These are phyloP conservation scores for Acanthurus leucopareius DNA, from an alignment of 2,797 vertebrate species.

Conservation along the genomic window DNA sequence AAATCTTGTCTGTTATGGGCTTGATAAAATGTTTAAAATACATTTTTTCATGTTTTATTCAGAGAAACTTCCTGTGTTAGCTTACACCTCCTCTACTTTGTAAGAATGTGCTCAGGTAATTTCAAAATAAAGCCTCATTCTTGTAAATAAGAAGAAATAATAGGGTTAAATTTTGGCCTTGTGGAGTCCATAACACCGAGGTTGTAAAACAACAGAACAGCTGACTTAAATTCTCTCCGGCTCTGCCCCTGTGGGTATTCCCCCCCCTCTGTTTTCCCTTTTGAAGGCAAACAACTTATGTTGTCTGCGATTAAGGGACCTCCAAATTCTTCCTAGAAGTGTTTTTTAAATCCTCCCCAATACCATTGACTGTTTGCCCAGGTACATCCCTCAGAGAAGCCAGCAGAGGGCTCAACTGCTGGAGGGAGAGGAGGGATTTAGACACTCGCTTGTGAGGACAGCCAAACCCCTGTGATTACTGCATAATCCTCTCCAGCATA, in stretches of 20 bases:
- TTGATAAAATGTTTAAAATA: not conserved
- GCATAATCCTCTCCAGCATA: slow-evolving; percentile 81
- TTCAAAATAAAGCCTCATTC: not conserved
- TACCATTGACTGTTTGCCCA: slow-evolving; percentile 47
- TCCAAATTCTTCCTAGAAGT: slow-evolving; percentile 53
- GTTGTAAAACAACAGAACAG: not conserved
- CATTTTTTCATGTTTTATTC: not conserved
- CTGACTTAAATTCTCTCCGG: not conserved
- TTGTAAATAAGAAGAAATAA: not conserved
- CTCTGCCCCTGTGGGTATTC: slow-evolving; percentile 9
- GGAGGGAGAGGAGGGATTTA: slow-evolving; percentile 71
- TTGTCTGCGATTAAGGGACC: slow-evolving; percentile 37
- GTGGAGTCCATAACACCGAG: not conserved
- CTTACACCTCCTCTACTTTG: not conserved
- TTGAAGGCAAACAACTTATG: slow-evolving; percentile 26
- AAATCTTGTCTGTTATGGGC: not conserved
- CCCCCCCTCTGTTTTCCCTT: slow-evolving; percentile 6
- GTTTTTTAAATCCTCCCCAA: slow-evolving; percentile 46
- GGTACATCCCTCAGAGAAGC: slow-evolving; percentile 62
- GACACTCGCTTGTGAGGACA: slow-evolving; percentile 72
- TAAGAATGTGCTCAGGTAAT: too few species aligned
- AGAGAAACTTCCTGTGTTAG: not conserved
- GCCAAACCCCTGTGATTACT: slow-evolving; percentile 82
- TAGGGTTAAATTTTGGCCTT: not conserved
- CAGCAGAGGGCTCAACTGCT: slow-evolving; percentile 76